Percentiles rank a stretch among this genome's conserved stretches.
Conservation (phyloP, 2,888 invertebrate genomes). For the Podabrus alpinus region DNA sequence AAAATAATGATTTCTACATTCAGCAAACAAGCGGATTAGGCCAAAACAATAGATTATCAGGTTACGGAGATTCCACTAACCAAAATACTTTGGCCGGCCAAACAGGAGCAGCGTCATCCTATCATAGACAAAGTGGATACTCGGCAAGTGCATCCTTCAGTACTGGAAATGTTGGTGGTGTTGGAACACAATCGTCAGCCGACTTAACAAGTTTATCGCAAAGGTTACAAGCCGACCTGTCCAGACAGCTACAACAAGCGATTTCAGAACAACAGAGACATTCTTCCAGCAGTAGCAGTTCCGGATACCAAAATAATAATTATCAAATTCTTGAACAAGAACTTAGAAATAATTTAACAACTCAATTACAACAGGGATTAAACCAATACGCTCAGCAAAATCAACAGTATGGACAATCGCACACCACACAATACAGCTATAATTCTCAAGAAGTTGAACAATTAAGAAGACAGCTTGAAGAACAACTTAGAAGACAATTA, state of each 20-base stretch:
- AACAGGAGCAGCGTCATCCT: not conserved
- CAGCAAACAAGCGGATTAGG: constrained; percentile 11
- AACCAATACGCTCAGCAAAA: constrained; percentile 39
- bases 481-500: constrained; percentile 42
- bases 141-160: not conserved
- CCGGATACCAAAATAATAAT: constrained; percentile 24
- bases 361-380: constrained; percentile 46
- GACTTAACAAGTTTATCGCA: not conserved
- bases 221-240: constrained; percentile 45
- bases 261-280: constrained; percentile 29
- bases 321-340: constrained; percentile 45
- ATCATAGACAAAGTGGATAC: not conserved
- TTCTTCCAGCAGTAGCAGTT: constrained; percentile 6
- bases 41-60: not conserved
- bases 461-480: constrained; percentile 45
- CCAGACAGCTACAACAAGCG: constrained; percentile 44
- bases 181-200: not conserved
- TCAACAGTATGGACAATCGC: constrained; percentile 35
- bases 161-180: not conserved
- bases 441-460: constrained; percentile 47
- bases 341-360: constrained; percentile 47
- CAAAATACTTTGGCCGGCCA: not conserved
- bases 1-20: constrained; percentile 20
- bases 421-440: constrained; percentile 45
- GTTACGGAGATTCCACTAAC: not conserved